A percentile compares a stretch with the other conserved stretches of the same genome.
Evolutionary conservation across 2,113 vertebrate genomes (phyloP).

Genomic region (Crotalus horridus): DNA sequence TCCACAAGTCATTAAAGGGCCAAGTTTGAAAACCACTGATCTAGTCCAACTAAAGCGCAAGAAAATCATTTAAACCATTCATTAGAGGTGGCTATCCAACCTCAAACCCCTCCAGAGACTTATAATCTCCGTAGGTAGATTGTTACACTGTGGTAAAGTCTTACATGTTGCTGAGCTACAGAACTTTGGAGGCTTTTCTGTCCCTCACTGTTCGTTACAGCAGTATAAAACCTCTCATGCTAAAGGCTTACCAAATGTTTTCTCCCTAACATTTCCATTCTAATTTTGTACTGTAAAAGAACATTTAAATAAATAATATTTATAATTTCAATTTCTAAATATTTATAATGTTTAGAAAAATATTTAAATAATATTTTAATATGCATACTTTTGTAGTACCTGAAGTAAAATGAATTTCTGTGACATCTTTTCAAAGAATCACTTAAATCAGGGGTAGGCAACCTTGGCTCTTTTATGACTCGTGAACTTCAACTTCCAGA

Average conservation of each 20-base stretch:
- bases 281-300: not conserved
- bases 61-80: not conserved
- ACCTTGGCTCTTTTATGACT: no score
- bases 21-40: no score
- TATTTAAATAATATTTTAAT: not conserved
- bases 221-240: not conserved
- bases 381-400: not conserved
- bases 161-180: not conserved
- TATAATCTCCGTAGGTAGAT: not conserved
- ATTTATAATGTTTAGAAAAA: not conserved
- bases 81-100: not conserved
- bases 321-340: not conserved
- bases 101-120: not conserved
- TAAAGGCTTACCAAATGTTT: not conserved
- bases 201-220: not conserved
- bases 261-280: not conserved
- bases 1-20: no score
- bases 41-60: not conserved
- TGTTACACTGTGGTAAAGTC: not conserved
- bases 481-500: no score
- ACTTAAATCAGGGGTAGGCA: not conserved
- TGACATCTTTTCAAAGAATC: not conserved
- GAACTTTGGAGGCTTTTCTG: not conserved
- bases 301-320: not conserved
- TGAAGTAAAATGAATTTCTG: not conserved